Conservation (phyloP, 2,888 invertebrate genomes). For the Seladonia tumulorum region DNA sequence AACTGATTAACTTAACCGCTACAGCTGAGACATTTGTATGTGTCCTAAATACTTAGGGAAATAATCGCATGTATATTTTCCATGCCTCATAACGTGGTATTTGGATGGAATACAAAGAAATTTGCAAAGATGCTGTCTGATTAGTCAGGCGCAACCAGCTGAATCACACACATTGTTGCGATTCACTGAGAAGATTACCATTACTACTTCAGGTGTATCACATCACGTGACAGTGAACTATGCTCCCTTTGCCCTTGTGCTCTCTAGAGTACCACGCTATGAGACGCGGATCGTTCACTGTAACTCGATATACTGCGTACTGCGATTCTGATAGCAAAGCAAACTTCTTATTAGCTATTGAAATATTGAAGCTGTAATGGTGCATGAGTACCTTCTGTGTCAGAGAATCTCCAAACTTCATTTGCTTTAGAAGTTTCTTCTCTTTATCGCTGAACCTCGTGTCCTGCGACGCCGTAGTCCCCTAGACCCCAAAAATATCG, state of each 20-base stretch:
- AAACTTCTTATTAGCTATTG: not conserved
- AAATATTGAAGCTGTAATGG: not conserved
- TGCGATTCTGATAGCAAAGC: not conserved
- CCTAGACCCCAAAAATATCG: constrained; percentile 87
- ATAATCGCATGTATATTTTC: not conserved
- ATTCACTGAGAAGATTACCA: not conserved
- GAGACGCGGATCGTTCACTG: not conserved
- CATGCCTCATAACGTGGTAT: not conserved
- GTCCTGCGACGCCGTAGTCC: constrained; percentile 99
- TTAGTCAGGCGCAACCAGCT: not conserved
- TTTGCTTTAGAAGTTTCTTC: constrained; percentile 98
- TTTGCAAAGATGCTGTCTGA: not conserved
- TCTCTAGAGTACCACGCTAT: not conserved
- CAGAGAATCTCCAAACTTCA: constrained; percentile 98
- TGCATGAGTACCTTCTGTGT: constrained; percentile 91
- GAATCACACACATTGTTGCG: not conserved
- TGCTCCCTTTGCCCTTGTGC: not conserved
- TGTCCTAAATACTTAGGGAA: not conserved
- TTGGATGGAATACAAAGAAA: not conserved
- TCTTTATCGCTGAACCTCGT: constrained; percentile 99
- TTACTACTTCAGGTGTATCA: not conserved
- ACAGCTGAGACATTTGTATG: not conserved
- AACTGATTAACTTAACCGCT: not conserved
- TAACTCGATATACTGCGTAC: not conserved
- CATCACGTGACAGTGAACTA: not conserved